Evolutionary conservation across 1,140 invertebrate genomes (phyloP).

Genomic region (Paraescarpia echinospica): DNA sequence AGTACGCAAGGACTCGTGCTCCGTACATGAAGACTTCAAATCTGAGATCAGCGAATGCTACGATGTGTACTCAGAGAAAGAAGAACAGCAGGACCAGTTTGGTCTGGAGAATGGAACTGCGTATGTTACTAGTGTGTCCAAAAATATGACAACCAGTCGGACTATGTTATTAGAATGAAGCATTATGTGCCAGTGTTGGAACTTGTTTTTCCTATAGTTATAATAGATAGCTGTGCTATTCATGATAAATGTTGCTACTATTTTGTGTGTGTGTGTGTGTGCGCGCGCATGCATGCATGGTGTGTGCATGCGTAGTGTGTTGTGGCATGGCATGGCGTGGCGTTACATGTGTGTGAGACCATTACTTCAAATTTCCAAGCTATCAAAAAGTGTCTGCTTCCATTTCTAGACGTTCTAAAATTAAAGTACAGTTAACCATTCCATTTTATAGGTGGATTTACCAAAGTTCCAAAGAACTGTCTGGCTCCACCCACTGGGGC

Average conservation of each 20-base stretch:
- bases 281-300: too few relatives aligned
- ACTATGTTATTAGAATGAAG: background rate
- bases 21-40: constrained; percentile 65
- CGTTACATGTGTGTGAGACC: too few relatives aligned
- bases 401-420: too few relatives aligned
- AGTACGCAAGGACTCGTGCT: constrained; percentile 66
- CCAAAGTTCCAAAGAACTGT: constrained; percentile 52
- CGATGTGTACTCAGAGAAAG: constrained; percentile 60
- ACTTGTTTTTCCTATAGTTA: too few relatives aligned
- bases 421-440: background rate
- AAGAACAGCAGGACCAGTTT: constrained; percentile 64
- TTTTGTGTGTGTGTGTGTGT: too few relatives aligned
- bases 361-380: background rate
- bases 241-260: too few relatives aligned
- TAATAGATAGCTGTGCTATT: too few relatives aligned
- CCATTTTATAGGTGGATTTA: constrained; percentile 60
- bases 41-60: constrained; percentile 66
- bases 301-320: too few relatives aligned
- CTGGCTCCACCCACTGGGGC: constrained; percentile 61
- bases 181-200: background rate
- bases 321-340: too few relatives aligned
- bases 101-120: constrained; percentile 50
- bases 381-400: too few relatives aligned
- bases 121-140: constrained; percentile 35
- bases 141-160: background rate